These are phyloP conservation scores for Willisornis vidua DNA, from an alignment of 2,113 vertebrate species.

Conservation along the genomic window DNA sequence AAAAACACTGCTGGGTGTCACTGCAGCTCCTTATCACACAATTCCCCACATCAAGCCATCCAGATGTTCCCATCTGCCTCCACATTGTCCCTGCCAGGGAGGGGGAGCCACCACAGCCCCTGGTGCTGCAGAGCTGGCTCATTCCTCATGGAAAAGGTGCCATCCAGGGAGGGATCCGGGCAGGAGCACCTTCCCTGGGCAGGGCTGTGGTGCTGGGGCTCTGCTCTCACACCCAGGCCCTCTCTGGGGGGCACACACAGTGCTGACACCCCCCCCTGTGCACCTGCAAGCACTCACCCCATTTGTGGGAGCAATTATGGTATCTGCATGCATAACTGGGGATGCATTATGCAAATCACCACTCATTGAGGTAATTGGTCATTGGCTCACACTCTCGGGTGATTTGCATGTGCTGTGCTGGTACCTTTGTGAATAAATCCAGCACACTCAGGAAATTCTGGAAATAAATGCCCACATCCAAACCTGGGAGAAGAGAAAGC, in stretches of 20 bases:
- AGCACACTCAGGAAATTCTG: not conserved
- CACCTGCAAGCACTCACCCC: slow-evolving; percentile 27
- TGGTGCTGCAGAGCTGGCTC: not conserved
- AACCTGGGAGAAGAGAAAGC: not conserved
- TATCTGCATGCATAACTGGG: not conserved
- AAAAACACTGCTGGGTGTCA: not conserved
- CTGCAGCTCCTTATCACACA: not conserved
- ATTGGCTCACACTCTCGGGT: not conserved
- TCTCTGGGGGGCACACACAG: not conserved
- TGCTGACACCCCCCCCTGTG: not conserved
- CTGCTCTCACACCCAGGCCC: not conserved
- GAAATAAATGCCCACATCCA: not conserved
- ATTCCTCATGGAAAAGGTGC: accelerated
- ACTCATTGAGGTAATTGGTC: not conserved
- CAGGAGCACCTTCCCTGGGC: not conserved
- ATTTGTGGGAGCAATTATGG: not conserved
- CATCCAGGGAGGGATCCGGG: not conserved
- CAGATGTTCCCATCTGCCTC: not conserved
- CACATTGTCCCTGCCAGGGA: accelerated
- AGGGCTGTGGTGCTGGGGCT: not conserved
- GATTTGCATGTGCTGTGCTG: not conserved
- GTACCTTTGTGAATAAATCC: not conserved
- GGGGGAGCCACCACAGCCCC: not conserved
- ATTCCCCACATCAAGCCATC: not conserved
- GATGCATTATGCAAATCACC: slow-evolving; percentile 21